phyloP scores from a whole-genome alignment of 92 coral and sea anemone genomes.

The Palythoa grandis region DNA sequence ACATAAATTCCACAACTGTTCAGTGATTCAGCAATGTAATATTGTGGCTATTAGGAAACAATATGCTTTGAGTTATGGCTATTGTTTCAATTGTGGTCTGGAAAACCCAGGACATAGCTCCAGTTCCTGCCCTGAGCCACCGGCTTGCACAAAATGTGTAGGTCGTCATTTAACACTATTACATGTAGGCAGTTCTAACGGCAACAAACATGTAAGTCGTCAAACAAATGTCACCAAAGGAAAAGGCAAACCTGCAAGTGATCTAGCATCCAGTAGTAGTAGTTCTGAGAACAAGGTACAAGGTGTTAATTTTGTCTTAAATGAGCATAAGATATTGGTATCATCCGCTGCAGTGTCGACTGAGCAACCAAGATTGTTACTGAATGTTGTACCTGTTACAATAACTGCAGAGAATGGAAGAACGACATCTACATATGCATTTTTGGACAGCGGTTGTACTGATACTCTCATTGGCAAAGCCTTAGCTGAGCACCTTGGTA shows the following conservation, averaged over 20 bases:
- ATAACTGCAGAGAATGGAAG: constrained; percentile 23
- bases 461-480: constrained; percentile 60
- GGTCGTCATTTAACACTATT: constrained; percentile 61
- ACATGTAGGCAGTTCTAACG: constrained; percentile 48
- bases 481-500: constrained; percentile 56
- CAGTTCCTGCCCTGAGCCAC: constrained; percentile 48
- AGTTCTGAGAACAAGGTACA: constrained; percentile 21
- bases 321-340: neutral
- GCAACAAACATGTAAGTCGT: constrained; percentile 26
- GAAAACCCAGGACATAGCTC: constrained; percentile 44
- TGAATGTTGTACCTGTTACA: constrained; percentile 40
- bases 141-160: constrained; percentile 55
- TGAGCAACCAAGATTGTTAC: neutral
- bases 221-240: neutral
- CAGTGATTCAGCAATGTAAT: too few species aligned
- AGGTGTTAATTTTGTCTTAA: constrained; percentile 8
- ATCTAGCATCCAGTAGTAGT: neutral
- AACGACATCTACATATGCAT: constrained; percentile 40
- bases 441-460: constrained; percentile 50
- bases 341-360: too few species aligned
- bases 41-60: constrained; percentile 47
- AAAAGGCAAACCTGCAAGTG: neutral
- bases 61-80: constrained; percentile 52
- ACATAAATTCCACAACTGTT: constrained; percentile 54
- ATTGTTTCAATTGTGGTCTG: constrained; percentile 61